Percentiles rank a stretch among this genome's conserved stretches.
phyloP scores from a whole-genome alignment of 2,888 invertebrate species.

The Anodontia alba region DNA sequence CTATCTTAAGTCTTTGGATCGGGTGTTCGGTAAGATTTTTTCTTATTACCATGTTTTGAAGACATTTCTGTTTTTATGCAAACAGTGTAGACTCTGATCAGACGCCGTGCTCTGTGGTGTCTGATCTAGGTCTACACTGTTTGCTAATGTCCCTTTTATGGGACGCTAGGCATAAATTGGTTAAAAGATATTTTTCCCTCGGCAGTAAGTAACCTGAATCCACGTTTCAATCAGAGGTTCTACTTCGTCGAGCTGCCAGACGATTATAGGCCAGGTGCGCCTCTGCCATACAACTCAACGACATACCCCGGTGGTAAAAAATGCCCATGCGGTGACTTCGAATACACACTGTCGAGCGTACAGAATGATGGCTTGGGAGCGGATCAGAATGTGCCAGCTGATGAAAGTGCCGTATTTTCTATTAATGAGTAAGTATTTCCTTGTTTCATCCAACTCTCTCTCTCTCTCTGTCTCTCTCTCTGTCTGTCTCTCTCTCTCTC shows the following conservation, averaged over 20 bases:
- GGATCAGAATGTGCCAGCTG: neutral
- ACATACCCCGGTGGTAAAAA: conserved; percentile 28
- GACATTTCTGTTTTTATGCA: no score
- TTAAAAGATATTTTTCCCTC: neutral
- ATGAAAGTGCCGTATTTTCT: conserved; percentile 22
- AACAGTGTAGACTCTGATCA: no score
- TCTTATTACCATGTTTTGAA: no score
- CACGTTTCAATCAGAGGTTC: conserved; percentile 33
- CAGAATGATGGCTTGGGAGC: conserved; percentile 28
- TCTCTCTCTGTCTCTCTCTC: conserved; percentile 2
- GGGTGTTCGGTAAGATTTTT: no score
- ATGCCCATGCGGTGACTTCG: conserved; percentile 37
- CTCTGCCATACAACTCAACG: conserved; percentile 39
- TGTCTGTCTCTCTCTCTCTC: neutral
- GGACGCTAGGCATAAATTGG: no score
- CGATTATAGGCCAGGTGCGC: conserved; percentile 18
- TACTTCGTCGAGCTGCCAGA: conserved; percentile 34
- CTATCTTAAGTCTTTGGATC: no score
- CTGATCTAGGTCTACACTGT: no score
- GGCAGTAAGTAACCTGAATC: conserved; percentile 27
- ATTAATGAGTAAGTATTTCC: conserved; percentile 27
- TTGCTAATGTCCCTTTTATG: no score
- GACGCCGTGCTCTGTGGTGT: no score
- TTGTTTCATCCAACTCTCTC: neutral
- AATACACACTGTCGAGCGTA: conserved; percentile 28